These are phyloP conservation scores for Eucidaris tribuloides DNA, from an alignment of 35 echinoderm and acorn worm genomes.

Conservation along the genomic window DNA sequence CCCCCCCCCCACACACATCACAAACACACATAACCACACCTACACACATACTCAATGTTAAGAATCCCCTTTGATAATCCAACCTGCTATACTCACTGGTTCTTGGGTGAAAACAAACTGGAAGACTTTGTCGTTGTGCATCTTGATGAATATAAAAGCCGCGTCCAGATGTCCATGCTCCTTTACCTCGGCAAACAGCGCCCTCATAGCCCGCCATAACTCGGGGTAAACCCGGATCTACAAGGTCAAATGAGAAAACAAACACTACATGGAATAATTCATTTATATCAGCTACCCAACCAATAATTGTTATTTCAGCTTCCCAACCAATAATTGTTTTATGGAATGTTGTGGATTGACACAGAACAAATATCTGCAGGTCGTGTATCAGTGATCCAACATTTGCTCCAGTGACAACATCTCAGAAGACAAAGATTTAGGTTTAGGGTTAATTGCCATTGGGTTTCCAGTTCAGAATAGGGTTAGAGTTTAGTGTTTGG, in stretches of 20 bases:
- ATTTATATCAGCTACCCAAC: too few species aligned
- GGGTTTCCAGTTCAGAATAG: too few species aligned
- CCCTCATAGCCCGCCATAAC: constrained; percentile 22
- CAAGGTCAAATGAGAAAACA: not conserved
- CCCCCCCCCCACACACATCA: not conserved
- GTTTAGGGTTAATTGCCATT: too few species aligned
- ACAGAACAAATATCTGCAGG: too few species aligned
- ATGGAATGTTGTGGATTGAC: too few species aligned
- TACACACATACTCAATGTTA: not conserved
- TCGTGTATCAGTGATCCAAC: too few species aligned
- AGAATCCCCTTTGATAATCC: not conserved
- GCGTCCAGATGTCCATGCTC: constrained; percentile 56
- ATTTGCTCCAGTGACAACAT: too few species aligned
- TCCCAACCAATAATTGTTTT: too few species aligned
- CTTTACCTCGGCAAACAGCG: constrained; percentile 31
- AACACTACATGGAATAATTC: not conserved
- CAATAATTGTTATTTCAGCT: too few species aligned
- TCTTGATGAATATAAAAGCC: constrained; percentile 45
- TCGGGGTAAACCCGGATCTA: constrained; percentile 52
- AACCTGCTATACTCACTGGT: constrained; percentile 36
- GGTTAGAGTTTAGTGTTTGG: too few species aligned
- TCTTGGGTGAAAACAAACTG: constrained; percentile 43
- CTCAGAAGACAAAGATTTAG: too few species aligned
- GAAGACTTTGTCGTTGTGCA: constrained; percentile 52
- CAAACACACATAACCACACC: too few species aligned